These are phyloP conservation scores for Procambarus clarkii DNA, from an alignment of 1,140 invertebrate species.

Conservation along the genomic window DNA sequence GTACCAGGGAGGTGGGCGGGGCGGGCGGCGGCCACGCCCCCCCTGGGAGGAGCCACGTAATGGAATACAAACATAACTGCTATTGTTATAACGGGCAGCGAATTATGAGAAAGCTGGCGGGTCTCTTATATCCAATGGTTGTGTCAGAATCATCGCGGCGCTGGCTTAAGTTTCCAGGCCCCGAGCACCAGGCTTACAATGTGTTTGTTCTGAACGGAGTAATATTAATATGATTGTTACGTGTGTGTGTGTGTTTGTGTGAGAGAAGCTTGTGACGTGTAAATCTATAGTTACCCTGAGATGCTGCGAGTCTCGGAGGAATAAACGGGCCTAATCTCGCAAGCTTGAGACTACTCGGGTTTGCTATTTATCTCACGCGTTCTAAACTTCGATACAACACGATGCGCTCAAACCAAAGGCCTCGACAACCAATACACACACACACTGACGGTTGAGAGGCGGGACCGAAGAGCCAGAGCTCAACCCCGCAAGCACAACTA, in stretches of 20 bases:
- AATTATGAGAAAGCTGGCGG: constrained; percentile 70
- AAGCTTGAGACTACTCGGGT: not conserved
- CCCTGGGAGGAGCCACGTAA: constrained; percentile 51
- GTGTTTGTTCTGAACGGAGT: constrained; percentile 55
- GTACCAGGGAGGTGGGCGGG: constrained; percentile 21
- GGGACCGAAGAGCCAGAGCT: too few relatives aligned
- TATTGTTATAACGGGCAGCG: constrained; percentile 70
- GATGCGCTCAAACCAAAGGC: too few relatives aligned
- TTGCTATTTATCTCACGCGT: not conserved
- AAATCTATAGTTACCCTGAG: constrained; percentile 29
- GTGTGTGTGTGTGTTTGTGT: constrained; percentile 27
- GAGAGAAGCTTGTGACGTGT: constrained; percentile 20
- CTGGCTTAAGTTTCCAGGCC: constrained; percentile 63
- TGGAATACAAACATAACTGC: constrained; percentile 69
- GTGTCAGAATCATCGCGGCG: constrained; percentile 64
- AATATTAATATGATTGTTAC: constrained; percentile 34
- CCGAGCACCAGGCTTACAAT: constrained; percentile 43
- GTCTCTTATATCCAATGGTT: constrained; percentile 69
- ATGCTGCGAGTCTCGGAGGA: not conserved
- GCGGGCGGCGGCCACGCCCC: not conserved
- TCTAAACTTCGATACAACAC: not conserved
- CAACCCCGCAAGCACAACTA: too few relatives aligned
- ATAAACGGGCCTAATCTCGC: constrained; percentile 10
- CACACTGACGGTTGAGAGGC: too few relatives aligned
- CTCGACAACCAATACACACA: too few relatives aligned